phyloP scores from a whole-genome alignment of 2,797 vertebrate species.

The Acipenser transmontanus region DNA sequence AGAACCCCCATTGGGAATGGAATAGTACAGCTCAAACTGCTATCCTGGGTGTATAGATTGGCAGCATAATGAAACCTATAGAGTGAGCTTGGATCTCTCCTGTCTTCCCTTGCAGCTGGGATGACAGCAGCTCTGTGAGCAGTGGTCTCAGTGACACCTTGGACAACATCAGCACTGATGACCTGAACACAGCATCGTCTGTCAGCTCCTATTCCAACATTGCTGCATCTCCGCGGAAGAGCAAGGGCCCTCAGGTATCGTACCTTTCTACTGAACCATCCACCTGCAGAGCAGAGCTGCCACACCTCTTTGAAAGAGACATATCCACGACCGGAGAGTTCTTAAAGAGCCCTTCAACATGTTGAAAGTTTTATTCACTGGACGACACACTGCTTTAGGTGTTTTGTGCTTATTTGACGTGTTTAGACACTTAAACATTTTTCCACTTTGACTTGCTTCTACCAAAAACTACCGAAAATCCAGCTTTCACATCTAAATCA shows the following conservation, averaged over 20 bases:
- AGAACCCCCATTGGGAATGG: no score
- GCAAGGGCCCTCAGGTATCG: slow-evolving; percentile 70
- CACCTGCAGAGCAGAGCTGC: neutral
- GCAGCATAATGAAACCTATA: slow-evolving; percentile 15
- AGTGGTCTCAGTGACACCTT: slow-evolving; percentile 79
- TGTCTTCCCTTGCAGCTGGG: slow-evolving; percentile 62
- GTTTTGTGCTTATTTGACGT: slow-evolving; percentile 7
- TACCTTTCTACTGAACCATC: slow-evolving; percentile 1
- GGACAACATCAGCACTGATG: slow-evolving; percentile 86
- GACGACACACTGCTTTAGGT: slow-evolving; percentile 22
- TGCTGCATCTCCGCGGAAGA: slow-evolving; percentile 67
- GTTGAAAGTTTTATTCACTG: neutral
- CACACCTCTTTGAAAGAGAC: neutral
- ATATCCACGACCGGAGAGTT: slow-evolving; percentile 1
- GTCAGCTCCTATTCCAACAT: slow-evolving; percentile 76
- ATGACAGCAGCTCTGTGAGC: slow-evolving; percentile 84
- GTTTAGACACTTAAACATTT: neutral
- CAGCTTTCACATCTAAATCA: no score
- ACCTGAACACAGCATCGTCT: slow-evolving; percentile 75
- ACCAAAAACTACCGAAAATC: no score
- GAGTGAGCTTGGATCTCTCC: neutral
- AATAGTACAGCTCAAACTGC: no score
- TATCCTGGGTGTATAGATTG: no score
- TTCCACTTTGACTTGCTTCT: no score
- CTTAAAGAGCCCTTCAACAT: neutral